Conservation (phyloP, 2,113 vertebrate genomes). For the Scopus umbretta region DNA sequence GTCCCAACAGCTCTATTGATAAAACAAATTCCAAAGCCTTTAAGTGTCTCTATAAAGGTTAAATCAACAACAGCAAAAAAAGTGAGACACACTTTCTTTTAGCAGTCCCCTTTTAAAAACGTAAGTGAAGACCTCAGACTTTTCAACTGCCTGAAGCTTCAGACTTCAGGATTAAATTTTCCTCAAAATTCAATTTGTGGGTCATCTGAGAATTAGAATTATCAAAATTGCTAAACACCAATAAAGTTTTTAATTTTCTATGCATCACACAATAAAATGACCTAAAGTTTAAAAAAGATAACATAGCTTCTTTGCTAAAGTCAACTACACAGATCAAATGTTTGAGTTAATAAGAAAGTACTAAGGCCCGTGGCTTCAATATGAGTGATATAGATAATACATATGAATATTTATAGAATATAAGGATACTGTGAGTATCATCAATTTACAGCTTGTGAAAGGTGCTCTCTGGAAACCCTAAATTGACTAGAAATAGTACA, state of each 20-base stretch:
- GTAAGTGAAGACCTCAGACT: neutral
- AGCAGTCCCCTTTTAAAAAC: neutral
- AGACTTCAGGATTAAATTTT: neutral
- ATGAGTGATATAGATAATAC: neutral
- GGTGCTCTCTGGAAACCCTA: neutral
- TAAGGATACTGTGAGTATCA: neutral
- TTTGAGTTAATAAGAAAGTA: neutral
- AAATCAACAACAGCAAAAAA: neutral
- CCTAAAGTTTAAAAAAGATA: neutral
- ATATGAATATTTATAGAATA: neutral
- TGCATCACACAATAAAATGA: neutral
- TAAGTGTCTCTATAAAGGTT: neutral
- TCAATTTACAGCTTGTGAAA: neutral
- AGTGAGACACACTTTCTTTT: neutral
- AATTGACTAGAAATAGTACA: neutral
- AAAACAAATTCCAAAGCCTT: neutral
- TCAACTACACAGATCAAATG: neutral
- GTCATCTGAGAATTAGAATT: neutral
- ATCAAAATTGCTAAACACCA: neutral
- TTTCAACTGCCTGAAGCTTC: neutral
- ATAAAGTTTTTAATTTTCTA: neutral
- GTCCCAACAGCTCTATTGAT: neutral
- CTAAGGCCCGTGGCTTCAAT: neutral
- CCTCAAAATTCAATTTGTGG: neutral
- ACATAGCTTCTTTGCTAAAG: neutral